Evolutionary conservation across 1,140 invertebrate genomes (phyloP), one percentile per base, ranked within the genome.

Genomic region (Diorhabda sublineata): DNA sequence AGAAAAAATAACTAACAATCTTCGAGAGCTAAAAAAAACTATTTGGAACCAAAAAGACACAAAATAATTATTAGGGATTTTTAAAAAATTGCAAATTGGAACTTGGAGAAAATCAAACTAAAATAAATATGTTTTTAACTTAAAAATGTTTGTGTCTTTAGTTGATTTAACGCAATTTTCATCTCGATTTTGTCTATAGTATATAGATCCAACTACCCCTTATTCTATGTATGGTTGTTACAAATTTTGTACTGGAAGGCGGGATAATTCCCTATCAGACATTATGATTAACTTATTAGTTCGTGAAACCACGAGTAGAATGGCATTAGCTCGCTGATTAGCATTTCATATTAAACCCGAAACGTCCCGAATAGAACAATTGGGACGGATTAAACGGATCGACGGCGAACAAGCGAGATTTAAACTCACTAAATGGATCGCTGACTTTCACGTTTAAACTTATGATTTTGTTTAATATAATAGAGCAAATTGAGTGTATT

Each of bases 381-480:
- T 52, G 47, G 6, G n/a, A n/a, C 47, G 47, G 47, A 52, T 52
- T 52, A 52, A 52, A 52, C 6, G 47, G 47, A 52, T 52, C 47
- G 47, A 52, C 47, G 47, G 47, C 47, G 47, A 52, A 52, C 47
- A 52, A 52, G 6, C 6, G 47, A n/a, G 47, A 4, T 52, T 52
- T 52, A 52, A 52, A 52, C 47, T 52, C 47, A n/a, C 47, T 8
- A 8, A 52, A 52, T 52, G 47, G 47, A 6, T 52, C 47, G 47
- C 6, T 52, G 47, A 52, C 47, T 52, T 52, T 52, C n/a, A 52
- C 26, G 26, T 6, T 52, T 52, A 52, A 52, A 6, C 47, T 52
- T 52, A n/a, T 52, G 47, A 52, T 52, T 52, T 52, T 52, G 47
- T 52, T 52, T 52, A n/a, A n/a, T 52, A 52, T n/a, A 52, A 52